Base-by-base conservation (phyloP, 1,140 invertebrate genomes). In the Drosophila saltans region DNA sequence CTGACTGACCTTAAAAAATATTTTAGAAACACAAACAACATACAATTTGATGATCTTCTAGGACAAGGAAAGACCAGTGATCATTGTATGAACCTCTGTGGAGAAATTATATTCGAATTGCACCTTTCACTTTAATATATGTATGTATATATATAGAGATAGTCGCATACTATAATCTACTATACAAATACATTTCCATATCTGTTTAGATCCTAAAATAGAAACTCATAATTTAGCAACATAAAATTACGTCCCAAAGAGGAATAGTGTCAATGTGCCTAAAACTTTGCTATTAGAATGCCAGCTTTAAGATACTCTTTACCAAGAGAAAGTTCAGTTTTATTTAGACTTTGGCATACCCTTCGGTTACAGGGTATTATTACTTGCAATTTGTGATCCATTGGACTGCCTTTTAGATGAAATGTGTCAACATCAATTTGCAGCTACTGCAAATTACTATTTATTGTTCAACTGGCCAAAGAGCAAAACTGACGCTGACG, bases 361-460 rank as follows among this genome's bases (percentile, higher is more conserved):
- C 5, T 26, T 8, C 24, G 21, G 2, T 26, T 2, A 24, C 45
- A 48, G 8, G 45, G 45, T 48, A 48, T 21, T 6, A n/a, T 16
- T 3, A 7, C 16, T 21, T 62, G 45, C 45, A 67, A 48, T 39
- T 65, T 64, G 48, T 48, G 40, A 56, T 67, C 55, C 26, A 66
- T 69, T 69, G 66, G 58, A 66, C 75, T 70, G 79, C 78, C 79
- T 2, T 2, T 85, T 74, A 75, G 66, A 76, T 72, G 65, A 89
- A 80, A 83, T 88, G 65, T 88, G 84, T 88, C 84, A 83, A 75
- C 77, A 65, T 64, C 82, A 86, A 86, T 86, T 88, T 71, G 71
- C 78, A 30, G 65, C 56, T 76, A 75, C 74, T 69, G 78, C 69
- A 86, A 86, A 86, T 88, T 88, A 80, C 71, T 80, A 83, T 89